Base-by-base conservation (phyloP, 2,113 vertebrate genomes). In the Taxidea taxus region DNA sequence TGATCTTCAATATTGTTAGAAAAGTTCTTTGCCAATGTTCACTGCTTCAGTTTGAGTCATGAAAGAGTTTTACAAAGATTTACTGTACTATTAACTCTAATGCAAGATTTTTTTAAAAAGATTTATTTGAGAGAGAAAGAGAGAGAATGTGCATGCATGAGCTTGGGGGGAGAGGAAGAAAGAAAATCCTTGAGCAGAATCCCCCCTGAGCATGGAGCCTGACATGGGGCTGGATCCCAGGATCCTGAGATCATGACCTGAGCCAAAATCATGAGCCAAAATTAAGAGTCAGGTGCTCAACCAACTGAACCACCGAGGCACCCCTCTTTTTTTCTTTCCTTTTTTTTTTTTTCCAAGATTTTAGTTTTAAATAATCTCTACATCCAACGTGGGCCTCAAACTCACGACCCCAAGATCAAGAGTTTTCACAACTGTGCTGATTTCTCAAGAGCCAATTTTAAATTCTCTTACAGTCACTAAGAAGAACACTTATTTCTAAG, bases 11-110 rank as follows among this genome's bases (percentile, higher is more conserved):
- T 37, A 68, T 21, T 68, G 34, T 68, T 37, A 68, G 66, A 68
- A 68, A 68, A 68, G 66, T 39, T 95, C 72, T 85, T 47, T 95
- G 66, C 58, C 58, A 88, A 39, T 10, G n/a, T 54, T 93, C 44
- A 51, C 27, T 72, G 54, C 66, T 49, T 68, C 34, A 37, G 64
- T 68, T n/a, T 44, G 27, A 90, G 34, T 87, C 27, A 42, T 8
- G 14, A 21, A 91, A 95, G 25, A 96, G 42, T 68, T 85, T 81
- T 83, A 70, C 54, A 86, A 90, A 96, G 25, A 88, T 86, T 54
- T 56, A 97, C 27, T 74, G 12, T 74, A 37, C 39, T 60, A 16
- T n/a, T 86, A 81, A 60, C 18, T 68, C 66, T 68, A 68, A n/a
- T n/a, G 34, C 18, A 68, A 68, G 34, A 68, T 68, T n/a, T 66